Evolutionary conservation across 2,888 invertebrate genomes (phyloP), one percentile per base, ranked within the genome.

Genomic region (Pocota personata): DNA sequence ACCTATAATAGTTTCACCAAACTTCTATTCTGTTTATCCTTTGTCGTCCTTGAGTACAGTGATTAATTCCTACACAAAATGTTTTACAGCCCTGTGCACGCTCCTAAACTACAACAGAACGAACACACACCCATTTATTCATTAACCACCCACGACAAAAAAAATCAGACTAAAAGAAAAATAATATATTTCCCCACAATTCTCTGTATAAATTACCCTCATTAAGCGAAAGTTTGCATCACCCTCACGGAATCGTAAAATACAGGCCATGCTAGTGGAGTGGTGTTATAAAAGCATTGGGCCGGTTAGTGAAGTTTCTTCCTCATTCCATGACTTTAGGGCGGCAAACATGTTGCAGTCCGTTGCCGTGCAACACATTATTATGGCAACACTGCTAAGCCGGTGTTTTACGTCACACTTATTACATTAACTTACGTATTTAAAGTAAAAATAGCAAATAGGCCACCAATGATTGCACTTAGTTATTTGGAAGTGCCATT

Each of bases 161-260:
- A 24, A 14, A 16, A 32, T n/a, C 30, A 50, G 43, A 24, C 43
- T 43, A 27, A 30, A 48, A 35, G 12, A 50, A n/a, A 8, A 48
- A 55, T 16, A 55, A 30, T 12, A 30, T 16, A n/a, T 27, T 40
- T 48, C 19, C 50, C 40, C 60, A 46, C 69, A 16, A 35, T 43
- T 69, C 52, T 43, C 21, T 30, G 60, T 24, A 62, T 71, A 69
- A 71, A 55, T 78, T 77, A 69, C 37, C 60, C 69, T 69, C 78
- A 71, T 55, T 46, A 62, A 55, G 52, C 52, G 62, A 78, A 71
- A 62, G 78, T 78, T 69, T 69, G 55, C 69, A 78, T 78, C 78
- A 78, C 62, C 60, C 77, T 58, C 77, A 40, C 50, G 67, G 27
- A 69, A 60, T 66, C 40, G 32, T 69, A 77, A 52, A 37, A 3